phyloP scores from a whole-genome alignment of 2,113 vertebrate species.

The Antechinus flavipes region DNA sequence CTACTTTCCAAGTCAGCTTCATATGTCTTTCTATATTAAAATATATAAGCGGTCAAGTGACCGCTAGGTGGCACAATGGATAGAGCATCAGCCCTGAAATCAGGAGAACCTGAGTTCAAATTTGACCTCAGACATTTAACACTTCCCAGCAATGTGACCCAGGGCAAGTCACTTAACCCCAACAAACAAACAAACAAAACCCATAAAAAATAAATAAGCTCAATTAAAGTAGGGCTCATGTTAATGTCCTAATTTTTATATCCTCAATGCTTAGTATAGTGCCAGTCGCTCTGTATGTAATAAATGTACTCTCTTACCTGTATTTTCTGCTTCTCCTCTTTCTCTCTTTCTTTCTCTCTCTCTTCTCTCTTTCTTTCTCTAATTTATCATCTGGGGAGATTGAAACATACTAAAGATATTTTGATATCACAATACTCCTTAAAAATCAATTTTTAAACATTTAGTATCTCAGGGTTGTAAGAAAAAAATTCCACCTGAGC shows the following conservation, averaged over 20 bases:
- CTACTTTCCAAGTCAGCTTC: not conserved
- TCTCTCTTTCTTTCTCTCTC: too few species aligned
- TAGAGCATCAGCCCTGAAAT: too few species aligned
- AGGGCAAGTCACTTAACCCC: too few species aligned
- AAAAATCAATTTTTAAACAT: not conserved
- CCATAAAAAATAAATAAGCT: not conserved
- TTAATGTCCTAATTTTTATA: not conserved
- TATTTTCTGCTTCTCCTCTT: too few species aligned
- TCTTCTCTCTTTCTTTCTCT: not conserved
- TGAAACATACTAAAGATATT: not conserved
- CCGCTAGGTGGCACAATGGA: too few species aligned
- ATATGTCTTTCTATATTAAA: not conserved
- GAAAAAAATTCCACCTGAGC: not conserved
- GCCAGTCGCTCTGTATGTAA: not conserved
- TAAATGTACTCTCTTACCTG: not conserved
- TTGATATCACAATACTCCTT: not conserved
- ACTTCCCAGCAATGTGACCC: too few species aligned
- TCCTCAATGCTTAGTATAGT: not conserved
- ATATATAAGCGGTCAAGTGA: not conserved
- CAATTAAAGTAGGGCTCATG: not conserved
- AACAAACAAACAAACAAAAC: too few species aligned
- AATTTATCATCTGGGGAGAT: not conserved
- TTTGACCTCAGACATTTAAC: too few species aligned
- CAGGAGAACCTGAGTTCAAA: too few species aligned
- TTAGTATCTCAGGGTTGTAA: not conserved